phyloP scores from a whole-genome alignment of 1,140 invertebrate species.

The Temnothorax nylanderi region DNA sequence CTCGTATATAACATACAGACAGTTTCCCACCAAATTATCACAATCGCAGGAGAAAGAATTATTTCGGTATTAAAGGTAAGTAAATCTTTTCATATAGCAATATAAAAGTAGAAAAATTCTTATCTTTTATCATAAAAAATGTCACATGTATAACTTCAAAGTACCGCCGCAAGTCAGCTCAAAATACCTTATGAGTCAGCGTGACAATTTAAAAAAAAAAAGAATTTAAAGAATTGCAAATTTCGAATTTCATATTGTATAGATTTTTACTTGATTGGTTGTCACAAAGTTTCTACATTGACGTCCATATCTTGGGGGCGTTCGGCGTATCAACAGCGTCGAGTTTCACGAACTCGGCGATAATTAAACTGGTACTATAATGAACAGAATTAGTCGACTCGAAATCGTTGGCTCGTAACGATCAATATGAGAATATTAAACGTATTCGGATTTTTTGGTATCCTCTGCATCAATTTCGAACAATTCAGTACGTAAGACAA shows the following conservation, averaged over 20 bases:
- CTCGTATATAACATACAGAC: not conserved
- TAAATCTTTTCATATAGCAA: constrained; percentile 4
- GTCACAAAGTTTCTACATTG: not conserved
- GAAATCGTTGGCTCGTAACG: constrained; percentile 44
- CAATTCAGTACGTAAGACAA: constrained; percentile 56
- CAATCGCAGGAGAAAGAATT: not conserved
- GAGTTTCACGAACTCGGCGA: constrained; percentile 64
- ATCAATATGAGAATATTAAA: constrained; percentile 61
- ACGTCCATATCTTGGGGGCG: constrained; percentile 53
- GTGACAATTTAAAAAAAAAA: not conserved
- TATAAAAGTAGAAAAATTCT: not conserved
- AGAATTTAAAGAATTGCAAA: not conserved
- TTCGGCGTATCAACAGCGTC: constrained; percentile 58
- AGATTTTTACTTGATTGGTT: not conserved
- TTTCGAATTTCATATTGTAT: not conserved
- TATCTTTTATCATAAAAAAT: not conserved
- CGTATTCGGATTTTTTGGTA: constrained; percentile 39
- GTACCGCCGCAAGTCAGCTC: not conserved
- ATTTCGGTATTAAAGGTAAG: not conserved
- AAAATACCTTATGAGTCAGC: not conserved
- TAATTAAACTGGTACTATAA: constrained; percentile 26
- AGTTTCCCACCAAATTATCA: not conserved
- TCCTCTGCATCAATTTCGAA: constrained; percentile 7
- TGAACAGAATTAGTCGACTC: constrained; percentile 58
- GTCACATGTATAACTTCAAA: not conserved